These are phyloP conservation scores for Aythya baeri DNA, from an alignment of 2,113 vertebrate genomes.

Conservation along the genomic window DNA sequence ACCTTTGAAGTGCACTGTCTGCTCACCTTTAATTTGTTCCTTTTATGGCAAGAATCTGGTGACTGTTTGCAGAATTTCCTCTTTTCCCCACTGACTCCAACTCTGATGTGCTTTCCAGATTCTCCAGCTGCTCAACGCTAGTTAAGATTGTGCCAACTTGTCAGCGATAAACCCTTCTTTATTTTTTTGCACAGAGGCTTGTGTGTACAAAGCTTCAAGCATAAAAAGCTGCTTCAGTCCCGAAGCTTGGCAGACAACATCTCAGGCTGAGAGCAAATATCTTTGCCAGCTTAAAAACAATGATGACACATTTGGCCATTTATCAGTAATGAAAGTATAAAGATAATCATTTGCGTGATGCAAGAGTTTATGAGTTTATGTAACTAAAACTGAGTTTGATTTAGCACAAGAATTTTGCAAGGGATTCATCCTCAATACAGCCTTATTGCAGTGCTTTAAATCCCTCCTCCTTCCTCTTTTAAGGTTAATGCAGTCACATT, in stretches of 20 bases:
- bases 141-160: constrained; percentile 12
- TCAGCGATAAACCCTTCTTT: neutral
- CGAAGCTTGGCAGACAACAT: neutral
- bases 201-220: neutral
- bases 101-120: neutral
- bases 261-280: neutral
- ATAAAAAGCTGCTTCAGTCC: neutral
- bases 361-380: neutral
- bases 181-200: neutral
- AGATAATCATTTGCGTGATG: neutral
- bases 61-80: constrained; percentile 9
- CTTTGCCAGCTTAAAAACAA: neutral
- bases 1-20: neutral
- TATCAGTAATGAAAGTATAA: neutral
- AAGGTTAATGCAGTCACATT: neutral
- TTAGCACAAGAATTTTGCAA: constrained; percentile 2
- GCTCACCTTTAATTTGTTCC: neutral
- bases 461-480: neutral
- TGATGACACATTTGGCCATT: neutral
- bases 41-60: neutral
- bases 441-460: constrained; percentile 24
- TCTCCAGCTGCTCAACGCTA: neutral
- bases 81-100: neutral
- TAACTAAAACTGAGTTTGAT: constrained; percentile 3
- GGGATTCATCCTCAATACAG: neutral